Evolutionary conservation across 2,113 vertebrate species (phyloP), one percentile per base, ranked within the genome.

Genomic region (Anarrhichthys ocellatus): DNA sequence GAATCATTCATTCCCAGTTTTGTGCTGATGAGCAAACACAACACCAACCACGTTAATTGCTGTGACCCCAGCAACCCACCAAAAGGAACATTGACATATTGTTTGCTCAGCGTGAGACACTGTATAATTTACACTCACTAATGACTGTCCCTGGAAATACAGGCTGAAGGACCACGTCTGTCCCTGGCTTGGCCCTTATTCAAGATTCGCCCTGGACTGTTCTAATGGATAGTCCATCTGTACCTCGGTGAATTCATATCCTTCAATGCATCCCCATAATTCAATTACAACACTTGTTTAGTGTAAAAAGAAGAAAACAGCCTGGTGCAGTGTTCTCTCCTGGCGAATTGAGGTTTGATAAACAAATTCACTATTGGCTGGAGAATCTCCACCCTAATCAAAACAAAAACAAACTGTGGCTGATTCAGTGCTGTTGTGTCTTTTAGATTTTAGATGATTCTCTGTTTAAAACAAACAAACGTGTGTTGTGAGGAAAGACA

Each of bases 1-100:
- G 87, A 86, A 91, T 92, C 89, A 86, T 92, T 93, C 85, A 85
- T 88, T 90, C 81, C 88, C 82, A 61, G 78, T 91, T 92, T 90
- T 90, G 92, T 93, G 85, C 89, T 86, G 91, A 89, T 94, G 93
- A 93, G 85, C 92, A 91, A 94, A 94, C 89, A 94, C 90, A 93
- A 92, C 91, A 83, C 80, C 82, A 85, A 63, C 87, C 89, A 89
- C 91, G 88, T 91, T 94, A 95, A 95, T 95, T 94, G 92, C 91
- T 78, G 88, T 92, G 93, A 94, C 93, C 91, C 67, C 92, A 91
- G 80, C 84, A 90, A 94, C 89, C 93, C 90, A 91, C 83, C 84
- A 86, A 87, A 90, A 94, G 93, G 94, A 95, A 94, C 94, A 95
- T 94, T 94, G 94, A 92, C 91, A 93, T 94, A 94, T 94, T 95